Base-by-base conservation (phyloP, 2,888 invertebrate genomes). In the Mythimna loreyi region DNA sequence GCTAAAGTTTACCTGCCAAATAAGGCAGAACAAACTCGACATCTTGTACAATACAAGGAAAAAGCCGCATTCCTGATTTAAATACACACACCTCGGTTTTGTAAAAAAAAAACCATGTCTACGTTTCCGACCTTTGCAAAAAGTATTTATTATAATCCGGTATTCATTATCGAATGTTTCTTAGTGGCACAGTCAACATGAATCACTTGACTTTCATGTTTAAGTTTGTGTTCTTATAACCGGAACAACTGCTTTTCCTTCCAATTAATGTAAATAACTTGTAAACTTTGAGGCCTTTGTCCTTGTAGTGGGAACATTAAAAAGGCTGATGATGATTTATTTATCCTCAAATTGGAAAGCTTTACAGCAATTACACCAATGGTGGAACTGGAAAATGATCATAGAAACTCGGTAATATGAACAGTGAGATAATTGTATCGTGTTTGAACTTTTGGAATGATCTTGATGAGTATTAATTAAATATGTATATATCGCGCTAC, bases 171-270 rank as follows among this genome's bases (percentile, higher is more conserved):
- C 16, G 4, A 40, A 40, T 40, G 16, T 40, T 40, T 40, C 40
- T 1, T 11, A 58, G 43, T 53, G 1, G 3, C 21, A 13, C 13
- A 43, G 19, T 50, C 40, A 30, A 33, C 13, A 59, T 68, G 33
- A 25, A 52, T 43, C 36, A 47, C 55, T 47, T 49, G 8, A 23
- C n/a, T 49, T 16, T 36, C 8, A 5, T 25, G 21, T 16, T 45
- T n/a, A n/a, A 7, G 21, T 19, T 43, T 43, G 59, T 70, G 25
- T 59, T 28, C 23, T 50, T 33, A n/a, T 52, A 2, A 19, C 28
- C 0, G 5, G 45, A 16, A 4, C 25, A n/a, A 28, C 36, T 13
- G 1, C 19, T n/a, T 47, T 16, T 21, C 13, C n/a, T n/a, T n/a
- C n/a, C n/a, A n/a, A n/a, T n/a, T n/a, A n/a, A n/a, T n/a, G n/a